phyloP scores from a whole-genome alignment of 2,888 invertebrate species.

The Tachina lurida region DNA sequence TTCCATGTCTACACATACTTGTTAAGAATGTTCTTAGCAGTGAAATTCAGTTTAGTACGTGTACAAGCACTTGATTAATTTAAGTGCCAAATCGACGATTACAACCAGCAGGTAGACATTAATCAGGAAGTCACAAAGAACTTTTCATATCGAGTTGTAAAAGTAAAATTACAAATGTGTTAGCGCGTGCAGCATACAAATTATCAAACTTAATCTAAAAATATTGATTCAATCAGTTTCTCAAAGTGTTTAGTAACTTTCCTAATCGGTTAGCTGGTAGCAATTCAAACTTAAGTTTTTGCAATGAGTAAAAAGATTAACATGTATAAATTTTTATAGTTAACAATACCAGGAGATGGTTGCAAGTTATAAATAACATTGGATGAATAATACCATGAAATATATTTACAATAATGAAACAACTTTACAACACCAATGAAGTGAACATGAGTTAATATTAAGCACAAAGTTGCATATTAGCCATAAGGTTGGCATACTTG shows the following conservation, averaged over 20 bases:
- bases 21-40: neutral
- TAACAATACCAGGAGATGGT: conserved; percentile 28
- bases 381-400: neutral
- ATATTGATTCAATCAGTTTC: conserved; percentile 57
- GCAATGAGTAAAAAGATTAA: neutral
- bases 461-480: conserved; percentile 11
- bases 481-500: conserved; percentile 21
- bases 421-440: conserved; percentile 29
- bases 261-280: conserved; percentile 20
- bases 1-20: neutral
- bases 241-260: conserved; percentile 53
- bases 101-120: conserved; percentile 1
- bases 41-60: neutral
- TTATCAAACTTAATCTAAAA: conserved; percentile 41
- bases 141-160: neutral
- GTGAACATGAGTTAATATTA: conserved; percentile 8
- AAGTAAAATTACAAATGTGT: neutral
- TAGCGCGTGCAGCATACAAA: neutral
- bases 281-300: neutral
- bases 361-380: conserved; percentile 53
- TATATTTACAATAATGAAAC: conserved; percentile 12
- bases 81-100: neutral
- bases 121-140: conserved; percentile 4
- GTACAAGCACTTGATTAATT: neutral
- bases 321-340: conserved; percentile 5